Conservation (phyloP, 2,113 vertebrate genomes). For the Hydrochoerus hydrochaeris region DNA sequence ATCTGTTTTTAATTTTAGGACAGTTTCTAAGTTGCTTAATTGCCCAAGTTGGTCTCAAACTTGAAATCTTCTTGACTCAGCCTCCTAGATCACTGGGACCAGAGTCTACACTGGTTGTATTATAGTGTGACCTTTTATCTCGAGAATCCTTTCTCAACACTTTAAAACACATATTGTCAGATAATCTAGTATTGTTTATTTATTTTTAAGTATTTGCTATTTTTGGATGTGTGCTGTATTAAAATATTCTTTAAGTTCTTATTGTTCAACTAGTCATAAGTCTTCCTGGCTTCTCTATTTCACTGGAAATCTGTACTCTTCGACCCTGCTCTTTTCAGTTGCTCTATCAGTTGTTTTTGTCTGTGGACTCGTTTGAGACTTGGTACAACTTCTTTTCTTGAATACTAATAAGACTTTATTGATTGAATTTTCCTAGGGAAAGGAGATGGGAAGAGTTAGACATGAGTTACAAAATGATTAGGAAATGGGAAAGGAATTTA, state of each 20-base stretch:
- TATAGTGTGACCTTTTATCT: not conserved
- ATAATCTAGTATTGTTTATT: not conserved
- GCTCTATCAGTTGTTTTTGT: not conserved
- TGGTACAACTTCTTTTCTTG: not conserved
- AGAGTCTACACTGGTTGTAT: not conserved
- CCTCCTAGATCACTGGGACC: not conserved
- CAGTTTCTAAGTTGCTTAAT: not conserved
- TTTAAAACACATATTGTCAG: not conserved
- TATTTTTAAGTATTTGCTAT: not conserved
- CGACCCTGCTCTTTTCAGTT: not conserved
- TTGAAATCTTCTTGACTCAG: not conserved
- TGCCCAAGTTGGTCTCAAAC: not conserved
- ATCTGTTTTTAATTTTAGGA: not conserved
- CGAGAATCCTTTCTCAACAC: conserved; percentile 4
- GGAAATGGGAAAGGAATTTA: conserved; percentile 51
- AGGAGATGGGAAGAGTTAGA: conserved; percentile 60
- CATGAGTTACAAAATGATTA: conserved; percentile 73
- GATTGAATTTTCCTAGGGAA: conserved; percentile 61
- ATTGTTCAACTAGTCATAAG: not conserved
- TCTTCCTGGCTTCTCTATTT: not conserved
- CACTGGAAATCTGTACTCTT: not conserved
- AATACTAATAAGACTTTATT: conserved; percentile 74
- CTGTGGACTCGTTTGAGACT: not conserved
- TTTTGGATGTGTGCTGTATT: not conserved
- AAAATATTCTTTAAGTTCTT: not conserved